A percentile compares a stretch with the other conserved stretches of the same genome.
phyloP scores from a whole-genome alignment of 2,113 vertebrate species.

The Cyphomyrus discorhynchus region DNA sequence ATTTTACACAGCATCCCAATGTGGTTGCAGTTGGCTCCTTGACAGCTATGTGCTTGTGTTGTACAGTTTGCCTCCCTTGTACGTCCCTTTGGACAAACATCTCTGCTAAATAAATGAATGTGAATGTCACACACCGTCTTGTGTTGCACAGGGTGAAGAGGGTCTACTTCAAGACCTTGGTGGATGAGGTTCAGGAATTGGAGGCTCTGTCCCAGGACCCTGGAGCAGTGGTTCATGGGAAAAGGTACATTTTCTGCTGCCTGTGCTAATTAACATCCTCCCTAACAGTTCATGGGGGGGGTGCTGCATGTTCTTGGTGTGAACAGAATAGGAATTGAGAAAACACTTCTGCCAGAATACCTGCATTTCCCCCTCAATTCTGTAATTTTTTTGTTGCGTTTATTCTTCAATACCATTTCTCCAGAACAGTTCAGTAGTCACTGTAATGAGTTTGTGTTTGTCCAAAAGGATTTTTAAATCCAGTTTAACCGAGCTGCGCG shows the following conservation, averaged over 20 bases:
- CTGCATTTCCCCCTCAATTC: neutral
- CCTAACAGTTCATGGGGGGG: neutral
- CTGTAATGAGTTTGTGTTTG: neutral
- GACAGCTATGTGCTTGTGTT: neutral
- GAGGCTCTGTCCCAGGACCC: constrained; percentile 95
- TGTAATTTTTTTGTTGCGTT: neutral
- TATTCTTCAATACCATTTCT: neutral
- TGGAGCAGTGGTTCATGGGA: constrained; percentile 86
- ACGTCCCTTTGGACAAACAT: neutral
- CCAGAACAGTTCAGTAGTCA: neutral
- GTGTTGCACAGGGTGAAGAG: constrained; percentile 73
- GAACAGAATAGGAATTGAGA: neutral
- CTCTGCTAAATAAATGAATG: neutral
- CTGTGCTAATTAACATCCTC: neutral
- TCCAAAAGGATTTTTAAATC: neutral
- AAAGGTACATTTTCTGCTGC: constrained; percentile 67
- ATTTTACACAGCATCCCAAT: neutral
- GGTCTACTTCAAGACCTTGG: constrained; percentile 85
- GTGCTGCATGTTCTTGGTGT: neutral
- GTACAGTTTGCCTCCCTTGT: neutral
- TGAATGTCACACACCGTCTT: neutral
- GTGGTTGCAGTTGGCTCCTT: neutral
- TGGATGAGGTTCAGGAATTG: constrained; percentile 95
- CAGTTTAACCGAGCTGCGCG: neutral
- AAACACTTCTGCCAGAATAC: neutral